phyloP scores from a whole-genome alignment of 2,888 invertebrate genomes.

The Zaprionus bogoriensis region DNA sequence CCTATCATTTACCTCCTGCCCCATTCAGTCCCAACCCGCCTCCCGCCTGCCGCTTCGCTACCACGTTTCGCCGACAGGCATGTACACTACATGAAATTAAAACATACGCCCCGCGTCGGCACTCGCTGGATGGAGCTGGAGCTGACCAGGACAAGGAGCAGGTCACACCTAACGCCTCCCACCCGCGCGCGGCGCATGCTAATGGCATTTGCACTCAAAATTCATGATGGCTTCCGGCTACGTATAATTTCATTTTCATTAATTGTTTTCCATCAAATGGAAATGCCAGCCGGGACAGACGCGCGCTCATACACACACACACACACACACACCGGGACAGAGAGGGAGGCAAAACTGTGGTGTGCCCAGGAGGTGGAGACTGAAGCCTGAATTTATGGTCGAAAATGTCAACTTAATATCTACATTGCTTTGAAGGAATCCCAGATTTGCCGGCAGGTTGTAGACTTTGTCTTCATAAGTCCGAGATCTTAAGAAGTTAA shows the following conservation, averaged over 20 bases:
- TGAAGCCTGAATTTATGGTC: no score
- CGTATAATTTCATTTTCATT: conserved; percentile 70
- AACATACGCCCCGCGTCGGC: conserved; percentile 25
- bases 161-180: neutral
- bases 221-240: conserved; percentile 64
- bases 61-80: neutral
- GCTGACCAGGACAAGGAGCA: conserved; percentile 17
- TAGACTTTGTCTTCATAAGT: no score
- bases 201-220: conserved; percentile 75
- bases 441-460: no score
- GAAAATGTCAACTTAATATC: no score
- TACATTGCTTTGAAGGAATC: no score
- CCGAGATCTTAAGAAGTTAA: no score
- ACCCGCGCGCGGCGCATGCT: conserved; percentile 32
- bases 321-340: neutral
- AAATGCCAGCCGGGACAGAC: neutral
- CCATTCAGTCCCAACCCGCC: no score
- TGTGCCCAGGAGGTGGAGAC: neutral
- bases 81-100: conserved; percentile 37
- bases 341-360: neutral
- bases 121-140: neutral
- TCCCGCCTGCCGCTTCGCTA: no score
- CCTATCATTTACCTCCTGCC: no score
- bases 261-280: conserved; percentile 63
- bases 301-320: neutral